These are phyloP conservation scores for Sycon ciliatum DNA, from an alignment of 37 sponge, comb jelly and placozoan species.

Conservation along the genomic window DNA sequence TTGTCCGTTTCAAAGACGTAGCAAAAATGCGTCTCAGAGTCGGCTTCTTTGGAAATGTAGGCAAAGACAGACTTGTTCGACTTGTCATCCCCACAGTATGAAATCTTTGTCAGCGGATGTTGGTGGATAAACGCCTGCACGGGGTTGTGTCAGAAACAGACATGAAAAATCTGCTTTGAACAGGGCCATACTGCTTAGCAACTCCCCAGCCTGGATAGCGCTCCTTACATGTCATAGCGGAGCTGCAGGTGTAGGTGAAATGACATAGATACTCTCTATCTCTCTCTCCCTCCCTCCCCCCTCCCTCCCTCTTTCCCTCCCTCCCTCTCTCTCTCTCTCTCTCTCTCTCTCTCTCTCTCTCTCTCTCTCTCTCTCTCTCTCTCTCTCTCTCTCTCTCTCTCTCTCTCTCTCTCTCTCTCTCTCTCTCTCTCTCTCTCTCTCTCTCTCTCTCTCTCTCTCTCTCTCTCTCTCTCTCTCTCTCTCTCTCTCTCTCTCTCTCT, in stretches of 20 bases:
- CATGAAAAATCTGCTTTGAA: neutral
- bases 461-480: neutral
- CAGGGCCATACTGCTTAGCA: neutral
- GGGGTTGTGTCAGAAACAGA: neutral
- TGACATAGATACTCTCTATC: neutral
- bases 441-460: neutral
- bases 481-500: neutral
- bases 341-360: neutral
- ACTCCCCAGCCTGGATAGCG: too few relatives aligned
- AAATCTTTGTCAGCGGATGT: neutral
- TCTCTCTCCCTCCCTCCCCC: slow-evolving; percentile 17
- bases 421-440: slow-evolving; percentile 14
- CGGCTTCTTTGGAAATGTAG: neutral
- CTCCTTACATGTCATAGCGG: neutral
- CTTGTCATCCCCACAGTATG: slow-evolving; percentile 13
- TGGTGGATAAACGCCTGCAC: neutral
- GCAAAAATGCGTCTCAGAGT: neutral
- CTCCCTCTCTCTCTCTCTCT: neutral
- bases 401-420: slow-evolving; percentile 12
- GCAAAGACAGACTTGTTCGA: neutral
- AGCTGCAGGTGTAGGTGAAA: neutral
- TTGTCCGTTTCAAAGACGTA: slow-evolving; percentile 13
- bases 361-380: slow-evolving; percentile 20
- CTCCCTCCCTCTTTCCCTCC: neutral
- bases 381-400: slow-evolving; percentile 27